Base-by-base conservation (phyloP, 2,113 vertebrate species). In the Psilopsiagon aurifrons region DNA sequence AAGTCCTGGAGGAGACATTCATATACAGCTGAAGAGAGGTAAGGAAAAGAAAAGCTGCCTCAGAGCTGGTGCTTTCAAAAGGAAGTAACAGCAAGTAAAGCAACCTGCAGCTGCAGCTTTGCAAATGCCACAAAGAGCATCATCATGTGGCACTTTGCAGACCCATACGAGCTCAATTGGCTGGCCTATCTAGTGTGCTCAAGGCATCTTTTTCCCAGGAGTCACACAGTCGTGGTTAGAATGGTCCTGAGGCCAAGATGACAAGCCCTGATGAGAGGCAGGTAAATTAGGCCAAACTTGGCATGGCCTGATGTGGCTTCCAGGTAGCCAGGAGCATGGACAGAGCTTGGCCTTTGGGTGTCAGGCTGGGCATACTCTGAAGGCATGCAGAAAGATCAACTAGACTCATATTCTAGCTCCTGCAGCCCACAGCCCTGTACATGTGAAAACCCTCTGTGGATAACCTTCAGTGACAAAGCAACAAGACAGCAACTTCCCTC, bases 261-360 rank as follows among this genome's bases (percentile, higher is more conserved):
- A 57, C 37, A 92, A 74, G 28, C 29, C 59, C 27, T 79, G 47
- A 17, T 35, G 28, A 86, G 7, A 81, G 22, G 28, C 5, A 88
- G 41, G 37, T 54, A 62, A 74, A 80, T 52, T 24, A 80, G 14
- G 17, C 66, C 59, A 77, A 52, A 44, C 37, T 28, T 47, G 11
- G 19, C 52, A 71, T 29, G 9, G 39, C 44, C 52, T 3, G 3
- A 7, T 0, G 3, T 24, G 28, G 51, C 54, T 74, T 68, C 37
- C 52, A 41, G 49, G 44, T 12, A 41, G 17, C 43, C 14, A 37
- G 29, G 9, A 86, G 54, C 37, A 66, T 0, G 3, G 44, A 24
- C 14, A 47, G 49, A 77, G 35, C 35, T 62, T 1, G 13, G 22
- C 23, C 0, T 1, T 4, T 5, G 3, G 28, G 11, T 2, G 2